A percentile compares a stretch with the other conserved stretches of the same genome.
phyloP scores from a whole-genome alignment of 2,797 vertebrate species.

The Denticeps clupeoides region DNA sequence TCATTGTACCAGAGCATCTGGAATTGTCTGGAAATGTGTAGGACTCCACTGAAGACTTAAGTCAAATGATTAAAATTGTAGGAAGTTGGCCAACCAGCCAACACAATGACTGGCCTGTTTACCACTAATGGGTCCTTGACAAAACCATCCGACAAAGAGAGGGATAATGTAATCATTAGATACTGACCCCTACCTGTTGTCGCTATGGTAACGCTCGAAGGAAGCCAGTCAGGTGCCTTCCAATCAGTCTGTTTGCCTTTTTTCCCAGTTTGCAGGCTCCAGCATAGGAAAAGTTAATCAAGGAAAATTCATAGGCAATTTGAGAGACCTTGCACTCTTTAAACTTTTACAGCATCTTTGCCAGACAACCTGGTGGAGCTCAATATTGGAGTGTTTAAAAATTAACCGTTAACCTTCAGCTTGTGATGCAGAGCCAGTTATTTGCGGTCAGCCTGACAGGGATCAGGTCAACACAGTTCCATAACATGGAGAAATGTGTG shows the following conservation, averaged over 20 bases:
- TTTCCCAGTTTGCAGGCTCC: no score
- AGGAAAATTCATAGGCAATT: no score
- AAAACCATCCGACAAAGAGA: constrained; percentile 40
- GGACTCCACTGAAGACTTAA: no score
- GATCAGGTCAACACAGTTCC: background rate
- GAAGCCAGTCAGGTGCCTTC: background rate
- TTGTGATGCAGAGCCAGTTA: background rate
- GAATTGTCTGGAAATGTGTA: no score
- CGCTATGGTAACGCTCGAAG: constrained; percentile 12
- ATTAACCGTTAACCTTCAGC: constrained; percentile 22
- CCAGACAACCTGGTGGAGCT: background rate
- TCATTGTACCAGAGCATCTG: no score
- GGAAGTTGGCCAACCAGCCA: background rate
- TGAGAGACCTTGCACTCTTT: constrained; percentile 6
- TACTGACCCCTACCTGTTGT: constrained; percentile 28
- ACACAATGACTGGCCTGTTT: background rate
- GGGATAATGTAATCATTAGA: constrained; percentile 53
- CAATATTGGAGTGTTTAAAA: constrained; percentile 20
- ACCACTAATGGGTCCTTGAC: constrained; percentile 18
- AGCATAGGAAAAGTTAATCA: no score
- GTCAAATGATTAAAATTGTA: background rate
- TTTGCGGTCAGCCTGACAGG: no score
- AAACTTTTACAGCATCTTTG: constrained; percentile 5
- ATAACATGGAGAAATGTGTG: no score
- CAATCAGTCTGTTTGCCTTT: no score